Evolutionary conservation across 2,888 invertebrate species (phyloP), one percentile per base, ranked within the genome.

Genomic region (Dynastes maya): DNA sequence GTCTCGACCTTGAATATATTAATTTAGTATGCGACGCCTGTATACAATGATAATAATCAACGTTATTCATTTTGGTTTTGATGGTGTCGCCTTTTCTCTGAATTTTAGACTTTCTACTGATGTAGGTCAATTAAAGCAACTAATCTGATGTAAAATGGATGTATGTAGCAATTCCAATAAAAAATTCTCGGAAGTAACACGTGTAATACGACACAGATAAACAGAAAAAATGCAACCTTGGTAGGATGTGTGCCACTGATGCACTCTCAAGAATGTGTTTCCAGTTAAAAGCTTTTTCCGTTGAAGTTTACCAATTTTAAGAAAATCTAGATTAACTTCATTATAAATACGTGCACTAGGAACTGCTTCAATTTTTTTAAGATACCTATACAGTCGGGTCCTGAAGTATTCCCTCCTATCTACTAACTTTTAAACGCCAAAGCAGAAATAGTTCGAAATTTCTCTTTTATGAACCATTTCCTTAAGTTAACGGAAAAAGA

Each of bases 21-120:
- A 29, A 61, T 37, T 67, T 67, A 45, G 9, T 45, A 67, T 67
- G 65, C 45, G 45, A 22, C 4, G 16, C 16, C 13, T 45, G 0
- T 1, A 67, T 37, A 40, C 22, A 45, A 45, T 45, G 45, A 67
- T 67, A 67, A 67, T 67, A 22, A 67, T 29, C 27, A 16, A 27
- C 11, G 22, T 29, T 27, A 61, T 8, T 45, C 22, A 45, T n/a
- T 67, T 67, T 16, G n/a, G 45, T 45, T 40, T 13, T 1, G 11
- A n/a, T n/a, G 9, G 45, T 45, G 29, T 29, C 65, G 45, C 45
- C 65, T 67, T 2, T 67, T 67, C 65, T n/a, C 6, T 16, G 65
- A 67, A 67, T 9, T 67, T 67, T 6, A 67, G 22, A 67, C 65
- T 67, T 67, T 67, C 65, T 67, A 67, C n/a, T 1, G 65, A 67